A percentile compares a stretch with the other conserved stretches of the same genome.
Conservation (phyloP, 2,113 vertebrate species). For the Hippocampus barbouri region DNA sequence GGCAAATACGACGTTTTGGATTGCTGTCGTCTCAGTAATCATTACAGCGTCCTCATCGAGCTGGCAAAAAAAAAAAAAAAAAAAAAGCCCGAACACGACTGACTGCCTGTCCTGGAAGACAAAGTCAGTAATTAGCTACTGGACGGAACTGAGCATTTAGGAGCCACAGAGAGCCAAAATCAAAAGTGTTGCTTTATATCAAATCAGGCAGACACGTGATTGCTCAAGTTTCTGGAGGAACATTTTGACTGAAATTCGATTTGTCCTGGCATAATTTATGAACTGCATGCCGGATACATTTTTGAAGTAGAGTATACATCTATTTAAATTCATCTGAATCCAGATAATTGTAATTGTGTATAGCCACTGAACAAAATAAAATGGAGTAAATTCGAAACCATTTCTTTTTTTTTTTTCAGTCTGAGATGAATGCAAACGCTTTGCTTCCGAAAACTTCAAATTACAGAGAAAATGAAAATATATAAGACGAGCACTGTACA, state of each 20-base stretch:
- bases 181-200: background rate
- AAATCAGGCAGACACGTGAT: background rate
- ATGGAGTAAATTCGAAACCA: no score
- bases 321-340: no score
- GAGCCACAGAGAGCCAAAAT: background rate
- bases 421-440: no score
- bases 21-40: background rate
- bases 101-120: background rate
- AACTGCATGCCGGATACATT: background rate
- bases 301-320: no score
- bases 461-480: no score
- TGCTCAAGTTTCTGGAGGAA: background rate
- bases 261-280: background rate
- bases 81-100: background rate
- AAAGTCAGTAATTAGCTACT: background rate
- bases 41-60: background rate
- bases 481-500: no score
- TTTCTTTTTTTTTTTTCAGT: no score
- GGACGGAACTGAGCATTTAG: background rate
- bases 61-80: background rate
- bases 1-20: background rate
- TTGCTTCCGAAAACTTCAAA: no score
- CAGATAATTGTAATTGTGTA: no score
- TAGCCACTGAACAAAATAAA: no score
- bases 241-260: background rate